phyloP scores from a whole-genome alignment of 2,113 vertebrate genomes.

The Calonectris borealis region DNA sequence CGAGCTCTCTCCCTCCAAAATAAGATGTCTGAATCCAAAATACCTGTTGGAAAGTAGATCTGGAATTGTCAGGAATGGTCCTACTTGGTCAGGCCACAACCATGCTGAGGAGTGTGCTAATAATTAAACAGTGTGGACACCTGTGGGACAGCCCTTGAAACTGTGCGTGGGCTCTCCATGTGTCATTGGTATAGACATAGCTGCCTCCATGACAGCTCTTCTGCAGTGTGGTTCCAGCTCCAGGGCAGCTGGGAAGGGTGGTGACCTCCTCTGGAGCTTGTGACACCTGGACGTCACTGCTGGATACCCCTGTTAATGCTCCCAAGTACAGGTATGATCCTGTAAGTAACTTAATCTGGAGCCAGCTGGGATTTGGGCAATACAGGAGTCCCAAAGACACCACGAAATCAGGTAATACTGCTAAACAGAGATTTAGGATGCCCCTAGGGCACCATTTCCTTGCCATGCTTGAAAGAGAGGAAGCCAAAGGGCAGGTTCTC shows the following conservation, averaged over 20 bases:
- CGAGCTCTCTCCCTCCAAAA: not conserved
- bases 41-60: not conserved
- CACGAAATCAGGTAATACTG: not conserved
- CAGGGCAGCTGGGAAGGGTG: not conserved
- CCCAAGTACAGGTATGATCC: accelerated
- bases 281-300: not conserved
- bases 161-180: not conserved
- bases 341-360: not conserved
- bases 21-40: not conserved
- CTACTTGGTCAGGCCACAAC: not conserved
- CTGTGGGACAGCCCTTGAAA: not conserved
- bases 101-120: accelerated
- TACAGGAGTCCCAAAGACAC: not conserved
- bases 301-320: not conserved
- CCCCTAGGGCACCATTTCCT: not conserved
- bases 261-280: not conserved
- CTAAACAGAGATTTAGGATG: not conserved
- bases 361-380: not conserved
- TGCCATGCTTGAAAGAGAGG: not conserved
- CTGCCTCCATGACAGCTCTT: not conserved
- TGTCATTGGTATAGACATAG: not conserved
- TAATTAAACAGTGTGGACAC: not conserved
- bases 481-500: not conserved
- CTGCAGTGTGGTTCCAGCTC: not conserved
- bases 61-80: not conserved